Evolutionary conservation across 2,797 vertebrate genomes (phyloP).

Genomic region (Galagoides demidoff): DNA sequence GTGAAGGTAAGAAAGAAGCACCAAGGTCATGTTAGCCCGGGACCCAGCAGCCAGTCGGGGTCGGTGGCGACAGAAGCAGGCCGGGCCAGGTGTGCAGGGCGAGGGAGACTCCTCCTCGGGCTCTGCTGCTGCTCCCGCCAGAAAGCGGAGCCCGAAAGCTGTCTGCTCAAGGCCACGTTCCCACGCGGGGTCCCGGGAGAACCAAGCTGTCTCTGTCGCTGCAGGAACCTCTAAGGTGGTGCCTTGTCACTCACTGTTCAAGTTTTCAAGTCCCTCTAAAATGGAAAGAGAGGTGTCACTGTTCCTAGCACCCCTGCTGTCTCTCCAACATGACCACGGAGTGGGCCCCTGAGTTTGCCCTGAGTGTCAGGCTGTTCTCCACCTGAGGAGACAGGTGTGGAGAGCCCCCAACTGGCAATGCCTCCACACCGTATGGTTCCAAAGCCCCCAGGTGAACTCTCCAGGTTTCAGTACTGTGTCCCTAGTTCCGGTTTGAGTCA

Average conservation of each 20-base stretch:
- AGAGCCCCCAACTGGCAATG: not conserved
- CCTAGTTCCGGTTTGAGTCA: too few relatives aligned
- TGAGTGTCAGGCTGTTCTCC: accelerated
- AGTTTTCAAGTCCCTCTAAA: constrained; percentile 77
- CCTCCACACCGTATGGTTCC: accelerated
- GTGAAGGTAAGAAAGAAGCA: not conserved
- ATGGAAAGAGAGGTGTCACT: not conserved
- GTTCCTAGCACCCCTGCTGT: not conserved
- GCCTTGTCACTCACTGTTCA: constrained; percentile 21
- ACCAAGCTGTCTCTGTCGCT: accelerated
- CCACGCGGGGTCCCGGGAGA: not conserved
- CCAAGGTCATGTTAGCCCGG: not conserved
- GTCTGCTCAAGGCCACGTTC: accelerated
- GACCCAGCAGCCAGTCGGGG: accelerated
- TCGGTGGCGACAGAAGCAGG: not conserved
- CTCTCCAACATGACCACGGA: accelerated
- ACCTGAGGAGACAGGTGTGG: not conserved
- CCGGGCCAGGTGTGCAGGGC: accelerated
- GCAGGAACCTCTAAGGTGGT: not conserved
- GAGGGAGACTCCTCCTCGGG: accelerated
- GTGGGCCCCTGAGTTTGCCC: not conserved
- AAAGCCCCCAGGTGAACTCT: accelerated
- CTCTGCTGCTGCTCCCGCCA: accelerated
- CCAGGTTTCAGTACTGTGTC: accelerated
- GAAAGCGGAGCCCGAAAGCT: accelerated